Percentiles rank a stretch among this genome's conserved stretches.
Evolutionary conservation across 2,888 invertebrate genomes (phyloP).

Genomic region (Anthrax anthrax): DNA sequence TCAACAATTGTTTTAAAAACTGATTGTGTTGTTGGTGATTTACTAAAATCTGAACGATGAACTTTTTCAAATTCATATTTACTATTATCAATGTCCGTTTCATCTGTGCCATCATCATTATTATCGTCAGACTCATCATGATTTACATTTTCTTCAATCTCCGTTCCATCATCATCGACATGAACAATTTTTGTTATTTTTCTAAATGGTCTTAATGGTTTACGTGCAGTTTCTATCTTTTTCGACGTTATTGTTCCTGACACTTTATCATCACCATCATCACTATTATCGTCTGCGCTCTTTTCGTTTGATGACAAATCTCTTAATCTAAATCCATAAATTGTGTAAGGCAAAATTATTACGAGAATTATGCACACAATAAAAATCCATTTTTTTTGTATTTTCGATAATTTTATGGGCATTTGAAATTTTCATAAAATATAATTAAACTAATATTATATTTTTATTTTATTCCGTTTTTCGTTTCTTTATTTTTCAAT

Average conservation of each 20-base stretch:
- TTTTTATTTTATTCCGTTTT: conserved; percentile 10
- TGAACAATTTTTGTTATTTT: conserved; percentile 23
- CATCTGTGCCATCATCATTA: conserved; percentile 12
- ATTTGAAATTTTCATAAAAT: not conserved
- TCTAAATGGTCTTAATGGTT: conserved; percentile 17
- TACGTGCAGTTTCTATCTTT: not conserved
- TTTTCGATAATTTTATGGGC: not conserved
- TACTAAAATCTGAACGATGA: conserved; percentile 9
- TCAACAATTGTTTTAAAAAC: conserved; percentile 7
- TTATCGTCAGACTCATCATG: conserved; percentile 16
- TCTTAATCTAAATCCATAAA: conserved; percentile 9
- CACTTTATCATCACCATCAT: conserved; percentile 3
- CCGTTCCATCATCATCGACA: conserved; percentile 18
- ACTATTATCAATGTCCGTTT: conserved; percentile 7
- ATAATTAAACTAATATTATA: conserved; percentile 8
- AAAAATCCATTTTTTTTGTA: conserved; percentile 1
- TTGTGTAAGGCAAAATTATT: not conserved
- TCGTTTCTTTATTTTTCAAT: conserved; percentile 14
- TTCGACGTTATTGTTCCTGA: conserved; percentile 1
- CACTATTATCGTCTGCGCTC: too few relatives aligned
- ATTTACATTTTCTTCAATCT: conserved; percentile 15
- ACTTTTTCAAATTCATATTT: conserved; percentile 12
- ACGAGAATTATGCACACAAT: not conserved
- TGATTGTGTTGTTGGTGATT: not conserved
- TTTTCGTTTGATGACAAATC: conserved; percentile 8